Percentiles rank a stretch among this genome's conserved stretches.
These are phyloP conservation scores for Andrena cerasifolii DNA, from an alignment of 1,140 invertebrate species.

Conservation along the genomic window DNA sequence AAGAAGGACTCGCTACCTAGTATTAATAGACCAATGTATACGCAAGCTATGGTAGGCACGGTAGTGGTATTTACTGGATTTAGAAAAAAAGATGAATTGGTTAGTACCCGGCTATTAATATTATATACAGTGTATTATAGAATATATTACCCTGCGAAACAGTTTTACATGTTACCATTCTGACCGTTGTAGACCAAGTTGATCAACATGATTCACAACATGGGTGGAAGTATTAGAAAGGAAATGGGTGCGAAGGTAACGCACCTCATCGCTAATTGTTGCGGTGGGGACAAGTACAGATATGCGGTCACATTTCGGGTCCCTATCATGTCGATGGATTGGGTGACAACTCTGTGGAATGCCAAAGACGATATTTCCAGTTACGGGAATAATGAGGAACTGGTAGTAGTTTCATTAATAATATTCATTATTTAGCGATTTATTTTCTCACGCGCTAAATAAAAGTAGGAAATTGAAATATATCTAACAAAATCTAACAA, in stretches of 20 bases:
- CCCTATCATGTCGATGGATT: slow-evolving; percentile 93
- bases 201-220: slow-evolving; percentile 93
- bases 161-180: slow-evolving; percentile 39
- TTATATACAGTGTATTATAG: slow-evolving; percentile 2
- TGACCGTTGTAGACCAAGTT: slow-evolving; percentile 87
- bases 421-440: slow-evolving; percentile 1
- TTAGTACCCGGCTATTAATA: slow-evolving; percentile 79
- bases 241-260: slow-evolving; percentile 94
- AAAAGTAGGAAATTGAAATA: not conserved
- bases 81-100: slow-evolving; percentile 92
- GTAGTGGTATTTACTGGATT: slow-evolving; percentile 96
- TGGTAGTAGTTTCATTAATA: slow-evolving; percentile 81
- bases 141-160: slow-evolving; percentile 4
- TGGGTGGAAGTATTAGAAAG: slow-evolving; percentile 96
- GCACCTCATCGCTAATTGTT: slow-evolving; percentile 94
- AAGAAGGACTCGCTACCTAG: slow-evolving; percentile 87
- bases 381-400: slow-evolving; percentile 84
- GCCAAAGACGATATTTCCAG: slow-evolving; percentile 87
- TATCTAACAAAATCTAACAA: not conserved
- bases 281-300: slow-evolving; percentile 92
- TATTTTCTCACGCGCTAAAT: slow-evolving; percentile 4
- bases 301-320: slow-evolving; percentile 94
- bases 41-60: slow-evolving; percentile 91
- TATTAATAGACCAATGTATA: slow-evolving; percentile 92
- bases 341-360: slow-evolving; percentile 94